phyloP scores from a whole-genome alignment of 1,140 invertebrate species.

The Trialeurodes vaporariorum region DNA sequence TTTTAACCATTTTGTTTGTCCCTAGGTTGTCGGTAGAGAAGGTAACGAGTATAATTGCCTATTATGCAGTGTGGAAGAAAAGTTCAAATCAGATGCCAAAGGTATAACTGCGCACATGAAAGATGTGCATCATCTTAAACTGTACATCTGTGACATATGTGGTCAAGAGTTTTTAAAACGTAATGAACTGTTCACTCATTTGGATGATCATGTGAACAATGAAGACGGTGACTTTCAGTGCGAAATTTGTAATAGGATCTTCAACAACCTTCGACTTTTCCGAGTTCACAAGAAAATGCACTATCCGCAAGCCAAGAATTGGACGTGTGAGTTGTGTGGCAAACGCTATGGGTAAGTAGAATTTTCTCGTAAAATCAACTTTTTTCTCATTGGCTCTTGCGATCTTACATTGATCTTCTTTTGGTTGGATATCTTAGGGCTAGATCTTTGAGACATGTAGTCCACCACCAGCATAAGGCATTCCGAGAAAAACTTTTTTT shows the following conservation, averaged over 20 bases:
- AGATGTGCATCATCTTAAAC: slow-evolving; percentile 41
- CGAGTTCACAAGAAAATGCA: slow-evolving; percentile 50
- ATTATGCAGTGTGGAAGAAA: slow-evolving; percentile 40
- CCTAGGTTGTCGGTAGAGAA: slow-evolving; percentile 39
- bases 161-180: slow-evolving; percentile 48
- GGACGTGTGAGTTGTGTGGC: slow-evolving; percentile 48
- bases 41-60: slow-evolving; percentile 44
- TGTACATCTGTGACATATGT: slow-evolving; percentile 61
- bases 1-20: slow-evolving; percentile 15
- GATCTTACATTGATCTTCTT: too few species aligned
- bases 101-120: slow-evolving; percentile 48
- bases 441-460: too few species aligned
- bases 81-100: slow-evolving; percentile 41
- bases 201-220: slow-evolving; percentile 49
- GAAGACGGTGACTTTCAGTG: slow-evolving; percentile 51
- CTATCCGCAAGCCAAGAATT: slow-evolving; percentile 46
- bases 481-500: too few species aligned
- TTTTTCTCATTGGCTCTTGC: too few species aligned
- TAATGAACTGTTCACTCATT: slow-evolving; percentile 47
- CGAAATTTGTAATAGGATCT: slow-evolving; percentile 49
- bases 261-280: slow-evolving; percentile 46
- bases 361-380: too few species aligned
- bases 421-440: too few species aligned
- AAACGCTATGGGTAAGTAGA: slow-evolving; percentile 46
- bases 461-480: too few species aligned